Evolutionary conservation across 1,140 invertebrate species (phyloP), one percentile per base, ranked within the genome.

Genomic region (Ceratitis capitata): DNA sequence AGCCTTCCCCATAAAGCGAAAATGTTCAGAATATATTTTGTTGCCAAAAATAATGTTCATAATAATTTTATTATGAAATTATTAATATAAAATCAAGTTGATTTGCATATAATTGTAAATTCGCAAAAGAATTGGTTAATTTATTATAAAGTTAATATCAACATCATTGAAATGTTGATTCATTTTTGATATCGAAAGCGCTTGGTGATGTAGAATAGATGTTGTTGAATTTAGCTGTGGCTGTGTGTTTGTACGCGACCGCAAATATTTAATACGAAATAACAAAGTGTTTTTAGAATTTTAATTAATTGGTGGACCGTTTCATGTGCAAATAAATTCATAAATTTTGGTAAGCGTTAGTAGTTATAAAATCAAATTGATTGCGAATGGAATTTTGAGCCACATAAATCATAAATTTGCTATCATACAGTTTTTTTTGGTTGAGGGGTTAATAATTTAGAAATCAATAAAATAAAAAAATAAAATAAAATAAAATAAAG

Each of bases 131-230:
- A n/a, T n/a, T n/a, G n/a, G n/a, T n/a, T n/a, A n/a, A n/a, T n/a
- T n/a, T n/a, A n/a, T n/a, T n/a, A n/a, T n/a, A n/a, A n/a, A n/a
- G n/a, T n/a, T n/a, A n/a, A n/a, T n/a, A n/a, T n/a, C n/a, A n/a
- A n/a, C n/a, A n/a, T n/a, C n/a, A n/a, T n/a, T n/a, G 16, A 69
- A 35, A 69, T 69, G 29, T 69, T 69, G n/a, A 39, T 69, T 69
- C 35, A 69, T 69, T 29, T 12, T 32, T 35, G 26, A 32, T 19
- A 69, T 69, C 39, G 61, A 69, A 35, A 14, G 10, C 32, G 3
- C n/a, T 35, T 19, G 61, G 35, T 69, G 32, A 32, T 29, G 39
- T 69, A 56, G 23, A 56, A 56, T 23, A 5, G 51, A n/a, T 69
- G n/a, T n/a, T n/a, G n/a, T n/a, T n/a, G n/a, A n/a, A n/a, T 29